A percentile compares a stretch with the other conserved stretches of the same genome.
These are phyloP conservation scores for Calameuta filiformis DNA, from an alignment of 2,888 invertebrate genomes.

Conservation along the genomic window DNA sequence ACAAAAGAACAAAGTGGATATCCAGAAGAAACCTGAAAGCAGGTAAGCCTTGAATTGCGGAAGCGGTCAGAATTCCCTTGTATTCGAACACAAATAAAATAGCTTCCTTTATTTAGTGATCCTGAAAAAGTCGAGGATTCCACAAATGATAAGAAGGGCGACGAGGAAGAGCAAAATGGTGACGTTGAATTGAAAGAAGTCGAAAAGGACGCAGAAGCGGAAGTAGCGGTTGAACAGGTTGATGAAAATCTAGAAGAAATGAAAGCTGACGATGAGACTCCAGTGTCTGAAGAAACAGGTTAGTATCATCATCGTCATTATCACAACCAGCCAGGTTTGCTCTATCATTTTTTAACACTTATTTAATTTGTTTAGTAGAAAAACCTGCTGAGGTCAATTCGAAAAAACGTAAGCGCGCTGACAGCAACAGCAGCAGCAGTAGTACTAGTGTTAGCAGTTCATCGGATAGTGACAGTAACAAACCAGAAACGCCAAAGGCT, in stretches of 20 bases:
- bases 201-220: conserved; percentile 59
- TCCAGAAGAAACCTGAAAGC: conserved; percentile 8
- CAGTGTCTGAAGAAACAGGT: conserved; percentile 40
- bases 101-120: not conserved
- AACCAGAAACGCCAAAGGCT: conserved; percentile 54
- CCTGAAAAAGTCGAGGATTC: conserved; percentile 40
- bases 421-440: conserved; percentile 68
- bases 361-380: conserved; percentile 43
- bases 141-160: conserved; percentile 41
- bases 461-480: conserved; percentile 68
- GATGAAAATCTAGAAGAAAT: conserved; percentile 53
- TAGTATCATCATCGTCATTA: not conserved
- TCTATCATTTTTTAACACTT: not conserved
- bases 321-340: not conserved
- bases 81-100: not conserved
- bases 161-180: conserved; percentile 48
- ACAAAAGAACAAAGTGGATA: conserved; percentile 17
- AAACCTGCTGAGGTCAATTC: conserved; percentile 62
- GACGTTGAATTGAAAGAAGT: conserved; percentile 52
- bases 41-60: conserved; percentile 14
- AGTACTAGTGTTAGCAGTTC: conserved; percentile 64
- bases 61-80: conserved; percentile 3
- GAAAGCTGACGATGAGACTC: conserved; percentile 39
- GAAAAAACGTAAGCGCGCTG: conserved; percentile 69
- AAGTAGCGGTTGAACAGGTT: conserved; percentile 66